Evolutionary conservation across 2,797 vertebrate genomes (phyloP).

Genomic region (Anguilla marmorata): DNA sequence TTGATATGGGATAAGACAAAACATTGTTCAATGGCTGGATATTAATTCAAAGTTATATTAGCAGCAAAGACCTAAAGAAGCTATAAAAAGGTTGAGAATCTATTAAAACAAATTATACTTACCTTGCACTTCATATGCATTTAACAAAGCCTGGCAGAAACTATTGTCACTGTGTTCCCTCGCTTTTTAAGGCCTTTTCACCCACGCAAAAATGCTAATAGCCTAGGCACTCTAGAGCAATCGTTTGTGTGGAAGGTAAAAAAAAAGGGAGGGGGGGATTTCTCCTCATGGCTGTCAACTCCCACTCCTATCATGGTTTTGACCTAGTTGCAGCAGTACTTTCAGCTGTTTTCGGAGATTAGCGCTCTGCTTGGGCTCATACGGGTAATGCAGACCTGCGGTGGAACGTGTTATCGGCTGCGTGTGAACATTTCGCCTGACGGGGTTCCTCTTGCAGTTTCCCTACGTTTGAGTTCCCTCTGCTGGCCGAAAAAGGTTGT

Average conservation of each 20-base stretch:
- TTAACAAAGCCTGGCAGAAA: slow-evolving; percentile 25
- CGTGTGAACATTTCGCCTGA: not conserved
- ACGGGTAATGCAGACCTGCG: not conserved
- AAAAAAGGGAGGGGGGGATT: not conserved
- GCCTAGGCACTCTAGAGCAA: not conserved
- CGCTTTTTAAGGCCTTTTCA: slow-evolving; percentile 16
- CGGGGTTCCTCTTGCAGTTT: not conserved
- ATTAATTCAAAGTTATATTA: not conserved
- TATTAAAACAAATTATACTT: slow-evolving; percentile 32
- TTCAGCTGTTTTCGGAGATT: slow-evolving; percentile 5
- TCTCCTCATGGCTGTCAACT: slow-evolving; percentile 7
- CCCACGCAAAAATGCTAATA: slow-evolving; percentile 23
- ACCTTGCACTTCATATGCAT: slow-evolving; percentile 29
- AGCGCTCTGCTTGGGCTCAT: not conserved
- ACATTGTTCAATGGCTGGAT: not conserved
- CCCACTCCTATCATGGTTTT: slow-evolving; percentile 9
- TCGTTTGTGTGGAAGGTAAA: not conserved
- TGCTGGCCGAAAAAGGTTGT: not conserved
- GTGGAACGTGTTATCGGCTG: not conserved
- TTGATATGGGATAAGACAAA: not conserved
- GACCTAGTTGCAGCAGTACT: not conserved
- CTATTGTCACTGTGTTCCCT: slow-evolving; percentile 21
- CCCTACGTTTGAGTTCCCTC: slow-evolving; percentile 10
- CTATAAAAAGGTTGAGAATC: slow-evolving; percentile 26
- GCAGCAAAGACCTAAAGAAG: slow-evolving; percentile 3